These are phyloP conservation scores for Bellardia bayeri DNA, from an alignment of 2,888 invertebrate genomes.

Conservation along the genomic window DNA sequence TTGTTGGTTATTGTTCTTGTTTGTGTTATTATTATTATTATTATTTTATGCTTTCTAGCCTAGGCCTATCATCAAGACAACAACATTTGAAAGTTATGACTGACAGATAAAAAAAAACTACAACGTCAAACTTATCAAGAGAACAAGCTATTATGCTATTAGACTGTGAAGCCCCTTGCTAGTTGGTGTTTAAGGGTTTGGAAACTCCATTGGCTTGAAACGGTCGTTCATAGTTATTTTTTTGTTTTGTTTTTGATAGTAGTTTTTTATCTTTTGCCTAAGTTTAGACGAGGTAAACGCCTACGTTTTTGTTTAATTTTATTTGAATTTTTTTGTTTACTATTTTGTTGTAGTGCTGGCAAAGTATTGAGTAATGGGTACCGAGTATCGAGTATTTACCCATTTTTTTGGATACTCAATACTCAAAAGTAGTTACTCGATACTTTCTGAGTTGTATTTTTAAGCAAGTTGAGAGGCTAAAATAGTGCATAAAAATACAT, in stretches of 20 bases:
- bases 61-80: slow-evolving; percentile 53
- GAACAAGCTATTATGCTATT: background rate
- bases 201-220: slow-evolving; percentile 15
- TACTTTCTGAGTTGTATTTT: too few relatives aligned
- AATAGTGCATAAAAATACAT: too few relatives aligned
- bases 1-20: slow-evolving; percentile 8
- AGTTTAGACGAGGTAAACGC: slow-evolving; percentile 57
- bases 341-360: slow-evolving; percentile 65
- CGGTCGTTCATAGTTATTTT: slow-evolving; percentile 19
- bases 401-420: too few relatives aligned
- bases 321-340: slow-evolving; percentile 51
- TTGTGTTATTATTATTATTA: slow-evolving; percentile 15
- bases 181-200: background rate
- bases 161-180: background rate
- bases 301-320: slow-evolving; percentile 42
- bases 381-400: too few relatives aligned
- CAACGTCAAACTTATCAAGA: slow-evolving; percentile 28
- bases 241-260: slow-evolving; percentile 15
- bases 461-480: too few relatives aligned
- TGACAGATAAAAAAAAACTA: slow-evolving; percentile 65
- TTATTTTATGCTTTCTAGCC: background rate
- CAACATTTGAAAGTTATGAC: slow-evolving; percentile 68
- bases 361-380: too few relatives aligned
- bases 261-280: slow-evolving; percentile 10
- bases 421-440: too few relatives aligned